Percentiles rank a stretch among this genome's conserved stretches.
Conservation (phyloP, 2,797 vertebrate genomes). For the Pipistrellus kuhlii region DNA sequence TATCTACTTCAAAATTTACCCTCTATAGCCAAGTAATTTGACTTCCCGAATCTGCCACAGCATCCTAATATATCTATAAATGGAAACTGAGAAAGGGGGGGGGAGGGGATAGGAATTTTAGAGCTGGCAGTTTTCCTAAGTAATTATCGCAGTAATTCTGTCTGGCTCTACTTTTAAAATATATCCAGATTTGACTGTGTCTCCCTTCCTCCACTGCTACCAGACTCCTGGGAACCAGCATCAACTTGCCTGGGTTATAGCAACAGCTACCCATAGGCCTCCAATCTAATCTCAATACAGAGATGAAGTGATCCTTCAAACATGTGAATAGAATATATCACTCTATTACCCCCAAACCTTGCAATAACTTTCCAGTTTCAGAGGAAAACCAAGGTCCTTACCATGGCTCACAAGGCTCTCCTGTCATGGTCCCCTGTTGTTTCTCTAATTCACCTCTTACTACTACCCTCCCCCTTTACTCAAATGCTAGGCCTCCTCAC, state of each 20-base stretch:
- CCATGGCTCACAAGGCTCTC: neutral
- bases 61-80: neutral
- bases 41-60: neutral
- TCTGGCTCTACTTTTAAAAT: neutral
- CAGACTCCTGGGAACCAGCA: neutral
- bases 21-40: neutral
- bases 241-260: neutral
- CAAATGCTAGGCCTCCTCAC: neutral
- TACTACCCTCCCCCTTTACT: neutral
- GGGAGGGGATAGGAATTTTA: neutral
- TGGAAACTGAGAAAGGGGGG: neutral
- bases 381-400: neutral
- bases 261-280: neutral
- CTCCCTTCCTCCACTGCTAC: neutral
- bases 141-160: neutral
- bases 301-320: conserved; percentile 40
- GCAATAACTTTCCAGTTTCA: neutral
- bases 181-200: neutral
- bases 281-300: neutral
- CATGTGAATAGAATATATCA: neutral
- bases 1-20: conserved; percentile 1
- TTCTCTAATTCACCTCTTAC: neutral
- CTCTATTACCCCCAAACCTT: neutral
- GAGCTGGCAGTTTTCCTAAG: neutral
- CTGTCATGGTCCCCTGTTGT: accelerated